Conservation (phyloP, 2,888 invertebrate genomes). For the Himalopsyche anomala region DNA sequence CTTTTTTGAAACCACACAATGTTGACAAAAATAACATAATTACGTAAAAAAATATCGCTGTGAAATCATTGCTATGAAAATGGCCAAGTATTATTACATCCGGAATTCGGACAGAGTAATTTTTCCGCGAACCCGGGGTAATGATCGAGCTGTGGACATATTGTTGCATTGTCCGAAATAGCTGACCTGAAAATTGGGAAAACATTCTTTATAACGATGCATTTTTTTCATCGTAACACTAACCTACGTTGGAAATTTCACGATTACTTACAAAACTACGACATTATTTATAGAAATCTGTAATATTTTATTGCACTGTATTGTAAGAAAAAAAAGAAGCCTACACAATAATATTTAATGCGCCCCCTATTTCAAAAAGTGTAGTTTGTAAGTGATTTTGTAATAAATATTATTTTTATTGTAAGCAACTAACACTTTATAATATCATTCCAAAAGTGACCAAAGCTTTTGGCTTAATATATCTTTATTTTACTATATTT, state of each 20-base stretch:
- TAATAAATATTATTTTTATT: too few species aligned
- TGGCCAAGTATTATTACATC: not conserved
- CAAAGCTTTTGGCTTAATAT: too few species aligned
- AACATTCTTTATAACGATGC: not conserved
- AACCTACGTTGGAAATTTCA: not conserved
- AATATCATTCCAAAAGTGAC: too few species aligned
- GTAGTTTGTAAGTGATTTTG: too few species aligned
- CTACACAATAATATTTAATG: too few species aligned
- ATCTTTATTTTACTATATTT: too few species aligned
- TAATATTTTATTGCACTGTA: slow-evolving; percentile 1
- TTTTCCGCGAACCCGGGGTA: not conserved
- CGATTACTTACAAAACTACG: not conserved
- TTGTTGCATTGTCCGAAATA: slow-evolving; percentile 1
- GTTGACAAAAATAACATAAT: not conserved
- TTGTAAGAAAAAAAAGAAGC: too few species aligned
- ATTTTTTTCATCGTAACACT: not conserved
- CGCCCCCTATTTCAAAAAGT: too few species aligned
- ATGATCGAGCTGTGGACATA: not conserved
- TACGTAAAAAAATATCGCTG: not conserved
- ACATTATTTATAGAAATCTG: not conserved
- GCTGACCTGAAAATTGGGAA: not conserved
- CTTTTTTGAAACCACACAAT: not conserved
- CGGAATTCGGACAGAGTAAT: not conserved
- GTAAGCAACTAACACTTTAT: too few species aligned
- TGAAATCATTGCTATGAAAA: not conserved